These are phyloP conservation scores for Romanomermis culicivorax DNA, from an alignment of 2,888 invertebrate genomes.

Conservation along the genomic window DNA sequence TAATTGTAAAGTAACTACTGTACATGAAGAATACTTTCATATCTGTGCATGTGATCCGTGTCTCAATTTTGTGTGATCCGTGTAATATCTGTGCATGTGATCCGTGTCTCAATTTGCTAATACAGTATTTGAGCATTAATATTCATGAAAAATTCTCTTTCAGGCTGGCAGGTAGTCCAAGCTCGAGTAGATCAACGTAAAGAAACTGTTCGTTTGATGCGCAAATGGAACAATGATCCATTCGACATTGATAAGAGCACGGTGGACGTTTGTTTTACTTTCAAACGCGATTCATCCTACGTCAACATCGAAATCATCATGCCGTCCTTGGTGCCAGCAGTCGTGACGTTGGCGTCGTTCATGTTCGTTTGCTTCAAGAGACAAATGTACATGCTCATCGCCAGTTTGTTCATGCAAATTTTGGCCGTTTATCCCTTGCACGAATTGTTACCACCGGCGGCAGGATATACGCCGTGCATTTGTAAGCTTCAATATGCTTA, in stretches of 20 bases:
- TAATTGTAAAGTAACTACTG: too few relatives aligned
- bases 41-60: too few relatives aligned
- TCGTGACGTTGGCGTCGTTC: slow-evolving; percentile 24
- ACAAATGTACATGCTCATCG: slow-evolving; percentile 10
- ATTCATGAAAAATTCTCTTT: too few relatives aligned
- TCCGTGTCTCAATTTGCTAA: too few relatives aligned
- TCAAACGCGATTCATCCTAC: slow-evolving; percentile 23
- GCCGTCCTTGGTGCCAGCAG: slow-evolving; percentile 22
- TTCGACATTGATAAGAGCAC: slow-evolving; percentile 25
- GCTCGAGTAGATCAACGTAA: too few relatives aligned
- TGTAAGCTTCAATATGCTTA: not conserved
- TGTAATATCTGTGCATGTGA: too few relatives aligned
- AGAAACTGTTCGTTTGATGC: slow-evolving; percentile 16
- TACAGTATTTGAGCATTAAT: too few relatives aligned
- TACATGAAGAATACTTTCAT: too few relatives aligned
- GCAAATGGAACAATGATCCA: slow-evolving; percentile 26
- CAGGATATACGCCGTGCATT: slow-evolving; percentile 17
- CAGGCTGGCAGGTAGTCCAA: too few relatives aligned
- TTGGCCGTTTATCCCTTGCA: slow-evolving; percentile 21
- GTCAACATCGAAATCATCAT: slow-evolving; percentile 24
- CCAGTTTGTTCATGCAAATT: slow-evolving; percentile 23
- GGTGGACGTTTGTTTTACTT: slow-evolving; percentile 21
- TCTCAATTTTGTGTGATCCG: too few relatives aligned
- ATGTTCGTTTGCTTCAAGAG: slow-evolving; percentile 16
- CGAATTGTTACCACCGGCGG: slow-evolving; percentile 23